Conservation (phyloP, 2,888 invertebrate genomes). For the Meliscaeva auricollis region DNA sequence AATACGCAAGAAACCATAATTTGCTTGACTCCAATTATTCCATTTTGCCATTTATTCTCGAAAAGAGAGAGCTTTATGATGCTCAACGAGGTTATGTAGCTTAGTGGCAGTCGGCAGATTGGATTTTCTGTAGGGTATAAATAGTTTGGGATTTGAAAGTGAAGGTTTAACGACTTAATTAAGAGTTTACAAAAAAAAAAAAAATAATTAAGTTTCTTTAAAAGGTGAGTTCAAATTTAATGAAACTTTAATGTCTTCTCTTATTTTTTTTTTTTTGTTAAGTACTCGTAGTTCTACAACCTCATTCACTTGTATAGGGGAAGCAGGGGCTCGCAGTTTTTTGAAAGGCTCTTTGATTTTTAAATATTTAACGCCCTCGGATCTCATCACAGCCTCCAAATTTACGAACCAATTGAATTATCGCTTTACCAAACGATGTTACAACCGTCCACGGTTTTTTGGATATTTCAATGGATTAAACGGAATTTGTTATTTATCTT, state of each 20-base stretch:
- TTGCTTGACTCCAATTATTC: conserved; percentile 11
- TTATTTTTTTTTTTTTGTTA: too few species aligned
- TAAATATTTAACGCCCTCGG: too few species aligned
- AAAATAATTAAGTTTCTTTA: background rate
- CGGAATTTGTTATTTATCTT: too few species aligned
- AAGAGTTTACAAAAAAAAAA: background rate
- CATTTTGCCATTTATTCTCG: conserved; percentile 3
- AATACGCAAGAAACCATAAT: conserved; percentile 21
- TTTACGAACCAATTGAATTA: too few species aligned
- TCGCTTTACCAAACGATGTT: too few species aligned
- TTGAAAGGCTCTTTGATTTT: too few species aligned
- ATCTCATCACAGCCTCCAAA: too few species aligned
- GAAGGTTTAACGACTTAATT: background rate
- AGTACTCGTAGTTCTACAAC: too few species aligned
- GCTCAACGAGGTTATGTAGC: background rate
- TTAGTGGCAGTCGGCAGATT: conserved; percentile 4
- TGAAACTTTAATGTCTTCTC: background rate
- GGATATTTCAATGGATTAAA: too few species aligned
- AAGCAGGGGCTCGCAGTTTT: too few species aligned
- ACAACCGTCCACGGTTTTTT: too few species aligned
- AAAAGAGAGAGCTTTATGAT: background rate
- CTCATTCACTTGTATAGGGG: too few species aligned
- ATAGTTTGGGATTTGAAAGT: background rate
- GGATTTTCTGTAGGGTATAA: background rate
- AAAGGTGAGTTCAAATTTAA: background rate